phyloP scores from a whole-genome alignment of 2,888 invertebrate genomes.

The Synanthedon formicaeformis region DNA sequence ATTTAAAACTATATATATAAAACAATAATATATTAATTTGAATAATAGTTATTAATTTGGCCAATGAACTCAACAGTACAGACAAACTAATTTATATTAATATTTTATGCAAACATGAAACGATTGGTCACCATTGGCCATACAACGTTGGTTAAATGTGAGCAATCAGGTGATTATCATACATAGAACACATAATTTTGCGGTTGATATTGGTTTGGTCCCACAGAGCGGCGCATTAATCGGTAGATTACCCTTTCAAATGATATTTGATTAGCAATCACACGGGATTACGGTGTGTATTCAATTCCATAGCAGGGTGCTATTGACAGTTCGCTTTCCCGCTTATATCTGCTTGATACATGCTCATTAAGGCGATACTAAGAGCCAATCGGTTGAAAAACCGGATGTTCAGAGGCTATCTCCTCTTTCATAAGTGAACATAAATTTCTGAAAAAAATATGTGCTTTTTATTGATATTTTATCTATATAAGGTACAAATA shows the following conservation, averaged over 20 bases:
- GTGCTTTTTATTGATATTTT: too few relatives aligned
- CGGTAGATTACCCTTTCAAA: slow-evolving; percentile 33
- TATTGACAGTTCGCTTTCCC: background rate
- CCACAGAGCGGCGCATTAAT: slow-evolving; percentile 33
- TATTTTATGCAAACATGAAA: background rate
- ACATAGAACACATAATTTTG: slow-evolving; percentile 42
- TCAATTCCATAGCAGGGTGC: background rate
- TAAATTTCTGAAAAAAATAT: too few relatives aligned
- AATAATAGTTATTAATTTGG: too few relatives aligned
- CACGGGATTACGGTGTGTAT: slow-evolving; percentile 17
- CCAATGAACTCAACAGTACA: background rate
- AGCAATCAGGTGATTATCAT: slow-evolving; percentile 43
- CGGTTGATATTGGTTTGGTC: slow-evolving; percentile 32
- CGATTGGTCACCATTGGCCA: background rate
- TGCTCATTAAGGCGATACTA: too few relatives aligned
- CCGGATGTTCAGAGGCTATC: too few relatives aligned
- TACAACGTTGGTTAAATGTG: slow-evolving; percentile 19
- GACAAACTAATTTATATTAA: background rate
- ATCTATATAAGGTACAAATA: too few relatives aligned
- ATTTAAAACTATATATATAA: background rate
- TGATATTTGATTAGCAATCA: slow-evolving; percentile 34
- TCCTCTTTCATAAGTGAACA: too few relatives aligned
- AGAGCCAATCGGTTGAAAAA: too few relatives aligned
- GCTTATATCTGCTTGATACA: background rate
- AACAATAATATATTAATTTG: too few relatives aligned